Base-by-base conservation (phyloP, 2,113 vertebrate genomes). In the Sardina pilchardus region DNA sequence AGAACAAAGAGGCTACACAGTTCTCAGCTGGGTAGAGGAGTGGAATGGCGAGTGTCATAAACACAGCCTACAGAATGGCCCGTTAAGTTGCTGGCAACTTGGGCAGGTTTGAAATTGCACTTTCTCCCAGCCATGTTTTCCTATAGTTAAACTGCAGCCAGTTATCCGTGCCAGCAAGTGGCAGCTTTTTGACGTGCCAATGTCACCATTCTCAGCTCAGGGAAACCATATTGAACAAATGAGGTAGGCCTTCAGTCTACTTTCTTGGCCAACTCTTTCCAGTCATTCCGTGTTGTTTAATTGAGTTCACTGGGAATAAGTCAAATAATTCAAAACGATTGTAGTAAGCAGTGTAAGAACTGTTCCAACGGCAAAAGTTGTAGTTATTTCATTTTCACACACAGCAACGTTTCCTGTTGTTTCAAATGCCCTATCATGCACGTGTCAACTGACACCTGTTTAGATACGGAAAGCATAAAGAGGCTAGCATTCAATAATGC, bases 61-160 rank as follows among this genome's bases (percentile, higher is more conserved):
- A 78, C 71, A 78, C 71, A 78, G 71, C 71, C 71, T 78, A 78
- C 71, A 34, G 71, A 78, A 34, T 36, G 30, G 71, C 14, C 71
- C 39, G 67, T 36, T 30, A 75, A 34, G 26, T 30, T 75, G 26
- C 12, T 75, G 71, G 34, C 71, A 78, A 78, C 71, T 78, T 16
- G 26, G 30, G 71, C 30, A 78, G 30, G 12, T 78, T 36, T 78
- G 71, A 78, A 78, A 78, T 78, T 34, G 12, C 30, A 6, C 30
- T 78, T 36, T 78, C 19, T 26, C 63, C 34, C 67, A 75, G 71
- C 71, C 71, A 78, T 78, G 71, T 36, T 78, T 78, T 78, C 71
- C 14, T 78, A 36, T 75, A 78, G 71, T 36, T 78, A 78, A 36
- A 78, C 5, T 5, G 30, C n/a, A 75, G 56, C 24, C 3, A 63